A percentile compares a stretch with the other conserved stretches of the same genome.
Conservation (phyloP, 2,888 invertebrate genomes). For the Julus scandinavius region DNA sequence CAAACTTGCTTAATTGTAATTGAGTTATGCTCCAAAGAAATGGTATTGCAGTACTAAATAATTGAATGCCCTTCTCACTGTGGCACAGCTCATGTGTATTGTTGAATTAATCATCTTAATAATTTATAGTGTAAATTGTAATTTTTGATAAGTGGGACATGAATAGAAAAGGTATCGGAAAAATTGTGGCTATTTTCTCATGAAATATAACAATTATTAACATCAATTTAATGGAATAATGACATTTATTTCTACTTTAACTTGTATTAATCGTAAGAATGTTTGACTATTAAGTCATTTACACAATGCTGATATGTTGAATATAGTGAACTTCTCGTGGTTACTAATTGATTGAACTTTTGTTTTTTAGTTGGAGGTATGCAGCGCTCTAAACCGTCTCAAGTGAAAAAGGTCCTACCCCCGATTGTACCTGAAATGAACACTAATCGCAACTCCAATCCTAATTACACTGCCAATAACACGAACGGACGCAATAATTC, state of each 20-base stretch:
- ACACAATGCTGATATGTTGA: too few species aligned
- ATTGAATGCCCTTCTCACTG: not conserved
- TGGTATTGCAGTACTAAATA: not conserved
- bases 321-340: too few species aligned
- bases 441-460: slow-evolving; percentile 60
- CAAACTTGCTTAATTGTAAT: too few species aligned
- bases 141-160: too few species aligned
- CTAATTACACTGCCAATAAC: slow-evolving; percentile 53
- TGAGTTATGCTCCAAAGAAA: too few species aligned
- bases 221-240: too few species aligned
- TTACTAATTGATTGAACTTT: not conserved
- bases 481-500: slow-evolving; percentile 45
- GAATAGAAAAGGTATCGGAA: too few species aligned
- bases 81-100: not conserved
- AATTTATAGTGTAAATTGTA: not conserved
- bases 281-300: too few species aligned
- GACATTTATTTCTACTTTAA: too few species aligned
- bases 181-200: too few species aligned
- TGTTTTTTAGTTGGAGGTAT: slow-evolving; percentile 83
- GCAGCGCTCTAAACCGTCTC: slow-evolving; percentile 74
- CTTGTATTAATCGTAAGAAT: too few species aligned
- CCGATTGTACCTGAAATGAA: slow-evolving; percentile 78
- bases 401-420: slow-evolving; percentile 91
- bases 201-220: too few species aligned
- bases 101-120: slow-evolving; percentile 6